Evolutionary conservation across 2,888 invertebrate genomes (phyloP).

Genomic region (Amphiduros pacificus): DNA sequence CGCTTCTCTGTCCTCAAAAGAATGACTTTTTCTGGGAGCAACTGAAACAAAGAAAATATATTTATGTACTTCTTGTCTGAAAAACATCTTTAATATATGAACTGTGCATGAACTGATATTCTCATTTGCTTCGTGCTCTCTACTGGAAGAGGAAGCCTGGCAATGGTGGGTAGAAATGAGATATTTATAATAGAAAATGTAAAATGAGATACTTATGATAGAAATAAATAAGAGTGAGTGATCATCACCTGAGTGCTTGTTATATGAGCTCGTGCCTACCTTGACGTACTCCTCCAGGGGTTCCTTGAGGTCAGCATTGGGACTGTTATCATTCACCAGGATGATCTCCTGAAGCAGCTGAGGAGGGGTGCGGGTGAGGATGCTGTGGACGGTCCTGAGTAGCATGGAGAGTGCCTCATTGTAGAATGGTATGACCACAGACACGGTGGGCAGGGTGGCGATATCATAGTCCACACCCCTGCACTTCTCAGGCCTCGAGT

Average conservation of each 20-base stretch:
- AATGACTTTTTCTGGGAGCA: slow-evolving; percentile 23
- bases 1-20: slow-evolving; percentile 30
- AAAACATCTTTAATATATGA: no score
- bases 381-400: slow-evolving; percentile 44
- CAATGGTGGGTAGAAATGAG: no score
- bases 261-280: no score
- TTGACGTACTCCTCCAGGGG: slow-evolving; percentile 30
- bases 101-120: no score
- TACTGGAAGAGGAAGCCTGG: no score
- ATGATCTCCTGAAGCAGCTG: slow-evolving; percentile 33
- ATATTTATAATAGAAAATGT: not conserved
- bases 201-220: no score
- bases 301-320: slow-evolving; percentile 30
- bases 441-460: slow-evolving; percentile 27
- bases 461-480: slow-evolving; percentile 14
- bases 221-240: no score
- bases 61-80: no score
- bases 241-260: no score
- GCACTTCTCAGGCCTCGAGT: slow-evolving; percentile 29
- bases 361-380: slow-evolving; percentile 32
- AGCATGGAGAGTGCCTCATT: slow-evolving; percentile 50
- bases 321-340: slow-evolving; percentile 31
- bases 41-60: no score
- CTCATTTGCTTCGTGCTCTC: no score
- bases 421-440: slow-evolving; percentile 36